Conservation (phyloP, 2,888 invertebrate genomes). For the Lordiphosa andalusiaca region DNA sequence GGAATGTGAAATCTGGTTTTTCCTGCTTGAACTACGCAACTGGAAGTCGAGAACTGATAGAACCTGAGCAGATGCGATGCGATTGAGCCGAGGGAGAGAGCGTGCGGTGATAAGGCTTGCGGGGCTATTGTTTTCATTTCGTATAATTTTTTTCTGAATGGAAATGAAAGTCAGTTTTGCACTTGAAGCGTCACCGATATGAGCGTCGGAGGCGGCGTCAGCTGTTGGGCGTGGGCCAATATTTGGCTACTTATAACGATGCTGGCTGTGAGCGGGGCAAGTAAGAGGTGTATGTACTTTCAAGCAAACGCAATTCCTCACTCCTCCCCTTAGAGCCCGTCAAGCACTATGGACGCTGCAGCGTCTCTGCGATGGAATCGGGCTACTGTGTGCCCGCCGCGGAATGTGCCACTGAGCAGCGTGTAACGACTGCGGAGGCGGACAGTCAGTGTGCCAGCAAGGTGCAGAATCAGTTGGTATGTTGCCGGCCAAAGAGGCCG, state of each 20-base stretch:
- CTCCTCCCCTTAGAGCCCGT: neutral
- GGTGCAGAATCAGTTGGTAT: neutral
- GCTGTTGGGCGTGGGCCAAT: neutral
- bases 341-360: slow-evolving; percentile 8
- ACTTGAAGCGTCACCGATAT: neutral
- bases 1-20: slow-evolving; percentile 7
- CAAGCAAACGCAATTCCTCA: too few species aligned
- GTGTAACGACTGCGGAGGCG: too few species aligned
- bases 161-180: neutral
- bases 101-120: slow-evolving; percentile 1
- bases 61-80: neutral
- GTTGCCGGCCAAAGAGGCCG: neutral
- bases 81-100: slow-evolving; percentile 1
- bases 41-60: neutral
- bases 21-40: slow-evolving; percentile 11
- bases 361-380: neutral
- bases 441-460: neutral
- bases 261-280: neutral
- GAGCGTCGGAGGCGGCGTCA: neutral
- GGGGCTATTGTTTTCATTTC: neutral
- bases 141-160: neutral
- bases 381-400: neutral
- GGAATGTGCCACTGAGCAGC: neutral
- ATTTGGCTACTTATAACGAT: neutral
- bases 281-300: neutral